Evolutionary conservation across 2,113 vertebrate species (phyloP), one percentile per base, ranked within the genome.

Genomic region (Odocoileus hemionus): DNA sequence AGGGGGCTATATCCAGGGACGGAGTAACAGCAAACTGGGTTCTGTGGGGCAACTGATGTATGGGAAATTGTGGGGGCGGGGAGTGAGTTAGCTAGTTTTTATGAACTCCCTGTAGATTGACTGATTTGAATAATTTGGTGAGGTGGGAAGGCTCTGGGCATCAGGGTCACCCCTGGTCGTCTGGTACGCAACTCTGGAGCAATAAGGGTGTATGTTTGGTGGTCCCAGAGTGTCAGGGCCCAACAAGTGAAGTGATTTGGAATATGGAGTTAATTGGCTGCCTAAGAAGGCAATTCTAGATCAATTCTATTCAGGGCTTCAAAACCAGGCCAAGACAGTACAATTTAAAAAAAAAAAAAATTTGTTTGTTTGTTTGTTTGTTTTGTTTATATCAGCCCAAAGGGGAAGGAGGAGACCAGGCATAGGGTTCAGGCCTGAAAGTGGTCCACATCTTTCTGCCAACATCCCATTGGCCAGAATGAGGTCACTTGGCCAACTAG

Each of bases 41-140:
- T 82, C 14, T 50, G 12, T 12, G 30, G 25, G 0, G 16, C 26
- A 23, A 61, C 36, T 64, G 33, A n/a, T 43, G 12, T 74, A 30
- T 15, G 6, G 64, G 23, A 26, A 70, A 21, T 13, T 39, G 17
- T 15, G 7, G 7, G 14, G 30, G 25, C 1, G 0, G n/a, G 19
- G 19, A 43, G 19, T 70, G n/a, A 70, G 19, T 61, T 54, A 47
- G 45, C 21, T 26, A 36, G 17, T 4, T 54, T 64, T 36, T 25
- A 21, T 21, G 28, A 57, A 47, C 21, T 76, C 76, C 26, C 61
- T 43, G 2, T 25, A 30, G 2, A 19, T 5, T 55, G 16, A 39
- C 15, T 70, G 55, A 78, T 78, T 15, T 52, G 55, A 43, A 12
- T 85, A 85, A 26, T 26, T 55, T 82, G 21, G 78, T 80, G 33